Conservation (phyloP, 2,113 vertebrate species). For the Sylvilagus bachmani region DNA sequence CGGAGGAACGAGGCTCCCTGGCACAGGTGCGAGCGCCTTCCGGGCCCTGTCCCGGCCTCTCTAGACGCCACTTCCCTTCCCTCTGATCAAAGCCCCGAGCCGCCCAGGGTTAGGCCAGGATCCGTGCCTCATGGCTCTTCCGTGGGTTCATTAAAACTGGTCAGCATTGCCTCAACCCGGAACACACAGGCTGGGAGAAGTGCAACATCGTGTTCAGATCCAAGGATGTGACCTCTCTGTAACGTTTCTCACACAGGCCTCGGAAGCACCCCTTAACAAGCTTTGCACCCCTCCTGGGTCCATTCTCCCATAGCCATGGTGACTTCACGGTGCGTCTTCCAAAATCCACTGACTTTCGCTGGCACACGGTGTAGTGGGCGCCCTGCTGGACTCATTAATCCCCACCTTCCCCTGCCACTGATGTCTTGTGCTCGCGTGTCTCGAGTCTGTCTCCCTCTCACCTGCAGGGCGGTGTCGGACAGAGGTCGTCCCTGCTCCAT, state of each 20-base stretch:
- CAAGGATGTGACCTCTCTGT: fast-evolving
- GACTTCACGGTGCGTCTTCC: background rate
- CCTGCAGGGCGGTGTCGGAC: background rate
- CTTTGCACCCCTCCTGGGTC: background rate
- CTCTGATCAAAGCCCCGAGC: too few relatives aligned
- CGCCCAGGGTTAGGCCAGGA: too few relatives aligned
- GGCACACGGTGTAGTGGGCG: background rate
- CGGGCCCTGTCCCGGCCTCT: too few relatives aligned
- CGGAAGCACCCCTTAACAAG: background rate
- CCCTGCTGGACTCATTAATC: background rate
- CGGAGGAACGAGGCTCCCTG: too few relatives aligned
- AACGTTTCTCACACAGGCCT: background rate
- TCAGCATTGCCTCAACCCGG: too few relatives aligned
- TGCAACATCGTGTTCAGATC: fast-evolving
- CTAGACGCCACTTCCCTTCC: too few relatives aligned
- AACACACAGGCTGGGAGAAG: too few relatives aligned
- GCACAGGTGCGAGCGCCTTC: too few relatives aligned
- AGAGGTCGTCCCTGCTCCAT: too few relatives aligned
- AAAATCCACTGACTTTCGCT: background rate
- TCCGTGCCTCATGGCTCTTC: background rate
- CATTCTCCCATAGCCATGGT: background rate
- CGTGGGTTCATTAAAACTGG: too few relatives aligned
- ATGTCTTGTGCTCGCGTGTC: background rate
- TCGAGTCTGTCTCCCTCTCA: background rate
- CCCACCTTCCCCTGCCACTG: background rate